A percentile compares a stretch with the other conserved stretches of the same genome.
phyloP scores from a whole-genome alignment of 2,113 vertebrate species.

The Camelus bactrianus region DNA sequence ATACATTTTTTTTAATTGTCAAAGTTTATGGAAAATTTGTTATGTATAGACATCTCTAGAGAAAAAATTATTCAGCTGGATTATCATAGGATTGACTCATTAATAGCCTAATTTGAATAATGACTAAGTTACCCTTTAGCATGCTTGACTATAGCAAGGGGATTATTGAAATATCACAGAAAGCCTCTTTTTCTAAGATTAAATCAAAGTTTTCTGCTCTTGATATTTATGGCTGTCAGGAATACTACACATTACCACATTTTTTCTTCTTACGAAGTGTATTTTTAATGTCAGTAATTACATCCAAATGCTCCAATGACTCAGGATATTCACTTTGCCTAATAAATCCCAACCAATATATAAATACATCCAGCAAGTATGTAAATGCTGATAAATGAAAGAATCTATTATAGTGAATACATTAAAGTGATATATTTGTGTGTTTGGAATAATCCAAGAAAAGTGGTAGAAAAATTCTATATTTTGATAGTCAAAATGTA shows the following conservation, averaged over 20 bases:
- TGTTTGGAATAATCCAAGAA: not conserved
- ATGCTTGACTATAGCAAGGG: constrained; percentile 59
- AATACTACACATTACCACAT: constrained; percentile 15
- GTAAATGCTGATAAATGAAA: not conserved
- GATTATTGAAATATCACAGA: constrained; percentile 71
- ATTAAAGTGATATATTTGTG: not conserved
- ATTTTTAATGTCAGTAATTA: constrained; percentile 53
- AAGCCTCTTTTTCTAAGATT: constrained; percentile 58
- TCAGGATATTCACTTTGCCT: constrained; percentile 21
- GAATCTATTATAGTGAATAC: not conserved
- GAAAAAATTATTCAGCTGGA: constrained; percentile 73
- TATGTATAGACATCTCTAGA: constrained; percentile 63
- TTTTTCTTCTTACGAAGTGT: not conserved
- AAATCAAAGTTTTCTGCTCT: constrained; percentile 54
- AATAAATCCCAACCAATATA: not conserved
- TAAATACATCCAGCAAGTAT: not conserved
- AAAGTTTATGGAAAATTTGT: constrained; percentile 67
- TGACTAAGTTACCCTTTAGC: constrained; percentile 71
- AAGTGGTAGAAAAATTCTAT: not conserved
- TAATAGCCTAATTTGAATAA: constrained; percentile 78
- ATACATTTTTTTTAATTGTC: constrained; percentile 18
- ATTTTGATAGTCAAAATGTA: not conserved
- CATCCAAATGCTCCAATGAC: not conserved
- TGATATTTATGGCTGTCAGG: constrained; percentile 46
- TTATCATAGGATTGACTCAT: constrained; percentile 66